A percentile compares a stretch with the other conserved stretches of the same genome.
Evolutionary conservation across 64 coral and sea anemone species (phyloP).

Genomic region (Catalaphyllia jardinei): DNA sequence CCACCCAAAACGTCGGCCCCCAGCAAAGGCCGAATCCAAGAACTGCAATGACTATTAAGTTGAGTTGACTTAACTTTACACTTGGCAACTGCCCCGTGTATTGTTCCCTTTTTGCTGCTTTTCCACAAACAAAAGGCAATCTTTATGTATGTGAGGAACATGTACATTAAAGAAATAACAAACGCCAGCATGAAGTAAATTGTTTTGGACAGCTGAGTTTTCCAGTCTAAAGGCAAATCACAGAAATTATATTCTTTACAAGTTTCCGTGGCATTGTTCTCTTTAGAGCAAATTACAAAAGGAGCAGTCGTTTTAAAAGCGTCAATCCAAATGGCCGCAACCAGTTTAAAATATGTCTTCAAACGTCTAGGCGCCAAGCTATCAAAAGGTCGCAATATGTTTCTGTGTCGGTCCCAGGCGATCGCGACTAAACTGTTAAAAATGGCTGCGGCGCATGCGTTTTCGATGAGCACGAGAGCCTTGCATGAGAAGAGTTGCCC

Average conservation of each 20-base stretch:
- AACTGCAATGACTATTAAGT: conserved; percentile 9
- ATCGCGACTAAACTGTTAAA: conserved; percentile 12
- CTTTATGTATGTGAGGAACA: neutral
- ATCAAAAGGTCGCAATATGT: conserved; percentile 24
- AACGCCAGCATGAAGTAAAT: neutral
- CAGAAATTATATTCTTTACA: neutral
- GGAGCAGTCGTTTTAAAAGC: neutral
- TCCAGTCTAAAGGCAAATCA: neutral
- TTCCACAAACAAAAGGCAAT: conserved; percentile 8
- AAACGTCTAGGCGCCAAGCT: neutral
- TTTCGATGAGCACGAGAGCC: neutral
- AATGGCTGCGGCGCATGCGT: neutral
- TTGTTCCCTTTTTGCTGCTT: neutral
- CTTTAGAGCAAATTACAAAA: neutral
- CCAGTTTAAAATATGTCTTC: neutral
- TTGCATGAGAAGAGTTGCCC: neutral
- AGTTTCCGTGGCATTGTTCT: neutral
- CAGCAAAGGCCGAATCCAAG: neutral
- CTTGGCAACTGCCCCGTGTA: conserved; percentile 21
- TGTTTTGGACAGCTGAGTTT: conserved; percentile 3
- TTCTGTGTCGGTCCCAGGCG: conserved; percentile 8
- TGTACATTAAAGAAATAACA: neutral
- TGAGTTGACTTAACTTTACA: conserved; percentile 7
- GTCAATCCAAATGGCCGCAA: conserved; percentile 3
- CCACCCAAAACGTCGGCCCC: neutral